Base-by-base conservation (phyloP, 1,140 invertebrate genomes). In the Physella acuta region DNA sequence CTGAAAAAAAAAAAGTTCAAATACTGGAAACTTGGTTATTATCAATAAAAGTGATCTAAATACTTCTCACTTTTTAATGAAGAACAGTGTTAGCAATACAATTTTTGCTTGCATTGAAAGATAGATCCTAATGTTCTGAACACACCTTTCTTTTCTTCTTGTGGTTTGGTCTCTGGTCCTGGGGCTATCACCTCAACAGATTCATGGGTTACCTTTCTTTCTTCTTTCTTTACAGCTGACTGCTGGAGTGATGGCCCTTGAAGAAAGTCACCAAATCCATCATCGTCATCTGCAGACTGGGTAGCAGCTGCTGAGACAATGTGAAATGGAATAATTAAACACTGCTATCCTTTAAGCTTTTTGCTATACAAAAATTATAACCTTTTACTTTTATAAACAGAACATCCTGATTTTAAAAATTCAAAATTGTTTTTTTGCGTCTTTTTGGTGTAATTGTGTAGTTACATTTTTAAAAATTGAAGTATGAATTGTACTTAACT, bases 181-280 rank as follows among this genome's bases (percentile, higher is more conserved):
- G 52, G 64, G 56, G 39, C 44, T 11, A 34, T 28, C 8, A 5
- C 24, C 44, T 8, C 34, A 17, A 56, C 5, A 28, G 51, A 0
- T 36, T 24, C 14, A n/a, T 28, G 26, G 33, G 31, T 4, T 28
- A 20, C 30, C 0, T 1, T 8, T n/a, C 3, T 56, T n/a, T 24
- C 26, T 34, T 31, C 11, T 17, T 14, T 17, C 11, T 31, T 52
- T 36, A 51, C 39, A 30, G 14, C 37, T 44, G 67, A 34, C 16
- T 11, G 20, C 16, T 24, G 16, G 34, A 58, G 44, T 30, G 72
- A 30, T n/a, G 79, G 79, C 30, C 79, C 79, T 65, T 75, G 73
- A 24, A 80, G 72, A 58, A 80, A 80, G 53, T 80, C 79, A 37
- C 79, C 79, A 75, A 80, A 80, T 28, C 75, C 71, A 63, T 80